These are phyloP conservation scores for Ceraclea dissimilis DNA, from an alignment of 2,888 invertebrate species.

Conservation along the genomic window DNA sequence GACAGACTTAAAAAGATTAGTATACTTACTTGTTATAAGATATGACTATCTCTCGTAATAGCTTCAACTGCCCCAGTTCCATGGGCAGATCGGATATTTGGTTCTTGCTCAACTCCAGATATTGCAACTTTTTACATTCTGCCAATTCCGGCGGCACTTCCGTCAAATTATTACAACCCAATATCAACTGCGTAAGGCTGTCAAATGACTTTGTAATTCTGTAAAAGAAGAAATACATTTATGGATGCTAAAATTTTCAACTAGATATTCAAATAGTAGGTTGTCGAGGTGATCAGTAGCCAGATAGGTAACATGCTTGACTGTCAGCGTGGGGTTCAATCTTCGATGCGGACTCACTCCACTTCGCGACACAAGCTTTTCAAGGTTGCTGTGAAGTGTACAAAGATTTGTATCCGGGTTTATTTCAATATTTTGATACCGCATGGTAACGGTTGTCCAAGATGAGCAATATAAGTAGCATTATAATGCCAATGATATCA, in stretches of 20 bases:
- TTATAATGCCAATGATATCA: no score
- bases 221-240: conserved; percentile 24
- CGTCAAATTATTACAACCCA: conserved; percentile 63
- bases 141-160: conserved; percentile 57
- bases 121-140: conserved; percentile 55
- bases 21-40: conserved; percentile 67
- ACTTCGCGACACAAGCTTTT: no score
- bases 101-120: conserved; percentile 71
- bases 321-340: no score
- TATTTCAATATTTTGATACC: no score
- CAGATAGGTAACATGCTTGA: no score
- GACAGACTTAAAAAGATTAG: no score
- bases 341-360: no score
- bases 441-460: no score
- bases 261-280: background rate
- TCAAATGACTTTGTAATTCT: conserved; percentile 46
- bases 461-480: no score
- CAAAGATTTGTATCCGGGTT: no score
- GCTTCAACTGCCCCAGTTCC: conserved; percentile 52
- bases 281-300: background rate
- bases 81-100: conserved; percentile 55
- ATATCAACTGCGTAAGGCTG: conserved; percentile 56
- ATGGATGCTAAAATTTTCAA: background rate
- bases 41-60: conserved; percentile 71
- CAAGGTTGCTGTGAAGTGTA: no score